Base-by-base conservation (phyloP, 2,888 invertebrate genomes). In the Onchidella celtica region DNA sequence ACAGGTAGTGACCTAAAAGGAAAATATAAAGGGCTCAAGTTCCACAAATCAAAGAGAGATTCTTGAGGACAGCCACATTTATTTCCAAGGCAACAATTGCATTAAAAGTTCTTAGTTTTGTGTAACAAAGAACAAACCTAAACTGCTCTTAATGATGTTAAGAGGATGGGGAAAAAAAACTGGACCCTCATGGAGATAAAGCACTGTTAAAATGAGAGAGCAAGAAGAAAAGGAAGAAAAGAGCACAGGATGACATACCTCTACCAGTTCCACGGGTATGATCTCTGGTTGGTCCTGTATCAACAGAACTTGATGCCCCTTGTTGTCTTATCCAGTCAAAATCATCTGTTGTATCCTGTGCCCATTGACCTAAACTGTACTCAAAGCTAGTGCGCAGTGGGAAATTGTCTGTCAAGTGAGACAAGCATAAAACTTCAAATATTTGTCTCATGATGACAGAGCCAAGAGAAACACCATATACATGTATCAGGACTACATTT, bases 301-400 rank as follows among this genome's bases (percentile, higher is more conserved):
- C 83, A 9, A 34, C 34, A 1, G 89, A 87, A 1, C 79, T 69
- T 17, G 91, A 90, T 6, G 83, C 80, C 72, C 88, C 91, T 55
- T 86, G 85, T 3, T 85, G 83, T 79, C 91, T 80, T 4, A 74
- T 87, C 92, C 92, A 92, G 82, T 91, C 88, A 86, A 91, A 91
- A 61, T 87, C 84, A 77, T 91, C 91, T 4, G 73, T 38, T 3
- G 75, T 77, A 74, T 90, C 91, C 40, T 92, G 89, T 0, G 82
- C 84, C 91, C 90, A 92, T 17, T 83, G 83, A 83, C 92, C 92
- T 11, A 91, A 70, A 75, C 90, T 88, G n/a, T 82, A 83, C 87
- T 93, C 93, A 88, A 92, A 92, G 85, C 91, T 87, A 85, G 92
- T 92, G 65, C 89, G 75, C 0, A 83, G 85, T n/a, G 86, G 87